A percentile compares a stretch with the other conserved stretches of the same genome.
Conservation (phyloP, 2,113 vertebrate genomes). For the Cololabis saira region DNA sequence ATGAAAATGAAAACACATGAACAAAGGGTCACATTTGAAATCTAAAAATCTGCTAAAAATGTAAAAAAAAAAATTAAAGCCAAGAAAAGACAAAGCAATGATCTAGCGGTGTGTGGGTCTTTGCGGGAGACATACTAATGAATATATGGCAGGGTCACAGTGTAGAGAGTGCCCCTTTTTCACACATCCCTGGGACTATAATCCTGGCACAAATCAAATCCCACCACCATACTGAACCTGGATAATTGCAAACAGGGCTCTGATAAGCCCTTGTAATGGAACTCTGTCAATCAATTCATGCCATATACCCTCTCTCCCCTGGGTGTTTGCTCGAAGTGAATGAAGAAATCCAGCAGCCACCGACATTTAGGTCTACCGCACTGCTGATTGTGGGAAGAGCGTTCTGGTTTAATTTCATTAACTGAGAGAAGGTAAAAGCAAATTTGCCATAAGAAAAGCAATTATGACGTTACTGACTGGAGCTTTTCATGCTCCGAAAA, state of each 20-base stretch:
- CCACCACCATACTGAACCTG: slow-evolving; percentile 80
- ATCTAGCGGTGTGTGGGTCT: slow-evolving; percentile 17
- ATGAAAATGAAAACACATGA: slow-evolving; percentile 18
- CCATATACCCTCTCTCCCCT: slow-evolving; percentile 79
- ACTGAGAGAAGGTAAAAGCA: slow-evolving; percentile 94
- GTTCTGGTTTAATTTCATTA: slow-evolving; percentile 97
- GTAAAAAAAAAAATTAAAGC: neutral
- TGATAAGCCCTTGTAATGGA: slow-evolving; percentile 88
- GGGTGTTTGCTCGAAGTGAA: slow-evolving; percentile 88
- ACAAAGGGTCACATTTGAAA: slow-evolving; percentile 44
- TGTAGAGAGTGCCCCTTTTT: slow-evolving; percentile 41
- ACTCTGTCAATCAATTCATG: slow-evolving; percentile 91
- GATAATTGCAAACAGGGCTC: slow-evolving; percentile 86
- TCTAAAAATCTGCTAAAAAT: slow-evolving; percentile 30
- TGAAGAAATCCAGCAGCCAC: slow-evolving; percentile 86
- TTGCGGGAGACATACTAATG: slow-evolving; percentile 58
- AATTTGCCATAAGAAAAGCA: slow-evolving; percentile 99
- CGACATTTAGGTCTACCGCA: slow-evolving; percentile 91
- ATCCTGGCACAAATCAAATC: slow-evolving; percentile 82
- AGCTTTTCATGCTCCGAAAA: slow-evolving; percentile 85
- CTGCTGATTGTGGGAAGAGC: slow-evolving; percentile 89
- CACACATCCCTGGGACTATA: slow-evolving; percentile 68
- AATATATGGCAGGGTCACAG: slow-evolving; percentile 48
- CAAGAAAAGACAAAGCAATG: slow-evolving; percentile 7
- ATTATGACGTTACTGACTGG: slow-evolving; percentile 95